Evolutionary conservation across 1,140 invertebrate genomes (phyloP), one percentile per base, ranked within the genome.

Genomic region (Homarus americanus): DNA sequence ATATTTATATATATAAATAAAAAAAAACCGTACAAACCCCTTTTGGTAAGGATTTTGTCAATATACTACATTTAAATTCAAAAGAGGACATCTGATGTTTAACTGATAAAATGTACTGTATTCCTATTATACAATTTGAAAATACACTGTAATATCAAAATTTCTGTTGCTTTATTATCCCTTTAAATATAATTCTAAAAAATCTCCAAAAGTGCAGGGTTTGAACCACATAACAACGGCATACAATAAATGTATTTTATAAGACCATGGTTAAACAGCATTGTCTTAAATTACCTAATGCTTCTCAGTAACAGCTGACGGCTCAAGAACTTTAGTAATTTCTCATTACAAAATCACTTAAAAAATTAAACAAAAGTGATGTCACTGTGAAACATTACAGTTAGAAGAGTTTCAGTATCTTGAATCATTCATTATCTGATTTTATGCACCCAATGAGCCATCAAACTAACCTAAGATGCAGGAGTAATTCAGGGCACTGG

Each of bases 131-230:
- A 69, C 63, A 69, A 32, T 69, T 69, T 69, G 63, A 69, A 69
- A 32, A 69, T 9, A 32, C 24, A 69, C 28, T 32, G 7, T 58
- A 20, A 7, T 20, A 1, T 58, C 53, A 58, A 69, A 69, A 32
- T 69, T 69, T 28, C 0, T 32, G 12, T 69, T 32, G 5, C 53
- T 32, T 69, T 24, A 9, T 28, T 69, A 32, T 69, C 9, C 63
- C 5, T 69, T 32, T 32, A 69, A 32, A 32, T 32, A 32, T 28
- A 28, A 32, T 32, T 69, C 32, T 10, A 32, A 69, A 80, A 73
- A 38, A 41, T 40, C 63, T 84, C 82, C 63, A 72, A 66, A n/a
- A 72, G 38, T 84, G 82, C 63, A 72, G 82, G 82, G 82, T 58
- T 66, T 73, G 53, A 32, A n/a, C 66, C 20, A 0, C 32, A 7